Base-by-base conservation (phyloP, 2,113 vertebrate genomes). In the Phasianus colchicus region DNA sequence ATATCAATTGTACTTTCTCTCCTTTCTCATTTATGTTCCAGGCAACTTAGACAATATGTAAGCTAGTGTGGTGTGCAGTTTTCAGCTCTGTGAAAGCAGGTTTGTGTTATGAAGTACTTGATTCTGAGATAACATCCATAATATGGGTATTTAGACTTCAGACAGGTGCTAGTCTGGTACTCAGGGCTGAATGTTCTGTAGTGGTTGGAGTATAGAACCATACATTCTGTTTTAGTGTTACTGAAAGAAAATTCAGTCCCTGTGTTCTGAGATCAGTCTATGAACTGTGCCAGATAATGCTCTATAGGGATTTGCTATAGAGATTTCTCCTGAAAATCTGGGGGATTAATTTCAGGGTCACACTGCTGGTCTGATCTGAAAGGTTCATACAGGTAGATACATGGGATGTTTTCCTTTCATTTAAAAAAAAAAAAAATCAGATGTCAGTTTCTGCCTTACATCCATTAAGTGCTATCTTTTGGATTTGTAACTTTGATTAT, bases 1-100 rank as follows among this genome's bases (percentile, higher is more conserved):
- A 75, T 81, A 88, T 81, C 70, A 88, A 74, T 80, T 67, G 3
- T 77, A 81, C 48, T 89, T 92, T 55, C 17, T n/a, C 16, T 81
- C 20, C 57, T 78, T 82, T 72, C 54, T 64, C 70, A 75, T 86
- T 90, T 72, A 17, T 60, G 45, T 70, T 88, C n/a, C 65, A 43
- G 57, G 43, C 32, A 78, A 43, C 9, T 65, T 72, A 54, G 57
- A 19, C 36, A 79, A 34, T 69, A 92, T 69, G 34, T 21, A 69
- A 91, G 30, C 20, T 38, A 47, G 81, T 1, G 0, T 75, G 85
- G 32, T 6, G 21, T 7, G 36, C 71, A 55, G 42, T 22, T 30
- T 22, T 30, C 61, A 54, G n/a, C 30, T 80, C 22, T 21, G 30
- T 82, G 74, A 3, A 85, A 85, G 13, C 13, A 20, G 58, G n/a